A percentile compares a stretch with the other conserved stretches of the same genome.
phyloP scores from a whole-genome alignment of 2,113 vertebrate genomes.

The Bambusicola thoracicus region DNA sequence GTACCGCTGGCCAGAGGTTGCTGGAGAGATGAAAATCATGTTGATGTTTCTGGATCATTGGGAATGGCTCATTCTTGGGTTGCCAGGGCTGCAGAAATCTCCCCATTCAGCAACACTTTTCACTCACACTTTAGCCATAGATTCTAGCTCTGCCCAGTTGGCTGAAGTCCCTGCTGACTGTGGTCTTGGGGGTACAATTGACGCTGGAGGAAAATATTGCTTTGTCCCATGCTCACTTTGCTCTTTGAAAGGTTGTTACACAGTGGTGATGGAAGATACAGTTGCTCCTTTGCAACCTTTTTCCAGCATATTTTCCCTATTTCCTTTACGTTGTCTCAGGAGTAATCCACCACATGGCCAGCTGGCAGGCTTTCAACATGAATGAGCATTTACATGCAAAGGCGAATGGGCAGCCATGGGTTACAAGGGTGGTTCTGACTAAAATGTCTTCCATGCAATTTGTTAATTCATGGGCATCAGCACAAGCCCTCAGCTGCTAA shows the following conservation, averaged over 20 bases:
- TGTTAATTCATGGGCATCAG: not conserved
- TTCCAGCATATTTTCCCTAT: not conserved
- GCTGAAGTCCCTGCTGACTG: not conserved
- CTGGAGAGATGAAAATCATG: not conserved
- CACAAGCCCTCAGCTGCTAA: not conserved
- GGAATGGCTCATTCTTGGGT: not conserved
- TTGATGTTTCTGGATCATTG: fast-evolving
- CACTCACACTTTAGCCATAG: not conserved
- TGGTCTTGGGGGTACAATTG: not conserved
- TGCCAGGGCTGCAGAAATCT: not conserved
- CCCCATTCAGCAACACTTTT: not conserved
- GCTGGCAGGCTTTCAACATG: not conserved
- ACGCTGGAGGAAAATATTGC: not conserved
- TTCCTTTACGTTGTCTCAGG: not conserved
- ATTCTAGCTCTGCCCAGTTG: not conserved
- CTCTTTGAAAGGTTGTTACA: not conserved
- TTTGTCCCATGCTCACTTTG: not conserved
- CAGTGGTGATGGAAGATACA: not conserved
- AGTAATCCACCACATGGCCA: not conserved
- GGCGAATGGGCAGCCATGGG: not conserved
- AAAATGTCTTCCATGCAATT: not conserved
- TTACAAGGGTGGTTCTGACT: not conserved
- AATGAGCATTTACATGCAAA: not conserved
- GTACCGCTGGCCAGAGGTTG: too few species aligned
- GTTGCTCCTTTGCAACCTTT: not conserved